Evolutionary conservation across 1,140 invertebrate species (phyloP).

Genomic region (Apis dorsata): DNA sequence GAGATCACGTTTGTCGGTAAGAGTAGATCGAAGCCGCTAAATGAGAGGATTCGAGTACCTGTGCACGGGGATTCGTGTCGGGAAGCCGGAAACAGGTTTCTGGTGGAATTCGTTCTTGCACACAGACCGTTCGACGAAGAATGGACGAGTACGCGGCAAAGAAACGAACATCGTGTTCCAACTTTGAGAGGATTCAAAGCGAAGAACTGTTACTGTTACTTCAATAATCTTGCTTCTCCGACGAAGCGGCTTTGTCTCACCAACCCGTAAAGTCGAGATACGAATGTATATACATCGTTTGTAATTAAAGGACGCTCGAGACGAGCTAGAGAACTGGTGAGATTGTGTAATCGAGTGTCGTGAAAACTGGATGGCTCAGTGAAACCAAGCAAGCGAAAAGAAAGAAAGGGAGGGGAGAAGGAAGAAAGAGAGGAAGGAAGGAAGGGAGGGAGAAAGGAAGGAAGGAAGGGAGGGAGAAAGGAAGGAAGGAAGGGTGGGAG

Average conservation of each 20-base stretch:
- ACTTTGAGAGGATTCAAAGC: constrained; percentile 12
- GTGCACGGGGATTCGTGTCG: constrained; percentile 34
- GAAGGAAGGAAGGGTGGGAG: too few species aligned
- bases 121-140: constrained; percentile 13
- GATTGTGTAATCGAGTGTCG: too few species aligned
- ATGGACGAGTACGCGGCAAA: background rate
- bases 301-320: background rate
- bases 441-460: too few species aligned
- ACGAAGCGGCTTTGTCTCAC: background rate
- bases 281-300: background rate
- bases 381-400: too few species aligned
- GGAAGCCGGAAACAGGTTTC: constrained; percentile 59
- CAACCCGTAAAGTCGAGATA: background rate
- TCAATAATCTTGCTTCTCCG: background rate
- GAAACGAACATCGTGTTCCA: background rate
- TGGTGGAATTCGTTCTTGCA: constrained; percentile 46
- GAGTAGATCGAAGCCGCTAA: constrained; percentile 51
- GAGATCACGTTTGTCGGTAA: constrained; percentile 50
- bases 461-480: too few species aligned
- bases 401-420: background rate
- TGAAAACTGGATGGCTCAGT: too few species aligned
- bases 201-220: too few species aligned
- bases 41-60: constrained; percentile 26
- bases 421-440: too few species aligned
- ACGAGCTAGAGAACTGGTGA: background rate